Evolutionary conservation across 2,888 invertebrate species (phyloP), one percentile per base, ranked within the genome.

Genomic region (Salpingus planirostris): DNA sequence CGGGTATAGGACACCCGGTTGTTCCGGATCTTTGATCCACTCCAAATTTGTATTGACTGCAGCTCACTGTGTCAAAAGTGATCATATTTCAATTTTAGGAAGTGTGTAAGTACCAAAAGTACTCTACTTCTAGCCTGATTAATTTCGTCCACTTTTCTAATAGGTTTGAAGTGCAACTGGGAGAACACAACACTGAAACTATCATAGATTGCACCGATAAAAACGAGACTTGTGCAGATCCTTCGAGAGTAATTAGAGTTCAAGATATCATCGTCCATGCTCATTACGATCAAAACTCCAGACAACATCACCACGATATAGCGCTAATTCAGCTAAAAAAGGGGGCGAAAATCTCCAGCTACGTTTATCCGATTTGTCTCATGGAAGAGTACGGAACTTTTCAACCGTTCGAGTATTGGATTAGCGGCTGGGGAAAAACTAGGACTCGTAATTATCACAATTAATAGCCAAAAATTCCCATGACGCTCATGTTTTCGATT

Each of bases 351-450:
- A 36, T 59, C 53, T 18, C 41, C 56, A 59, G 57, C 25, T 61
- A 44, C 37, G 56, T 64, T 12, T 50, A 50, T 29, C 62, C 63
- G 0, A 59, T 65, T 30, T 65, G 65, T 39, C 40, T 65, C 15
- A n/a, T n/a, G n/a, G n/a, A n/a, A n/a, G 33, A 37, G 13, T 37
- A 29, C 4, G 35, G 50, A 10, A 11, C 29, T 25, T 12, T 21
- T 2, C 7, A 40, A 10, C 27, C 37, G 8, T 31, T 30, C 2
- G 47, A 43, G 21, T 59, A 57, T 33, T 50, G 44, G 31, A 55
- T 68, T 2, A 67, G 71, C 4, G 74, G 74, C 0, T 74, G 74
- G 73, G 73, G 74, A 1, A 65, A 62, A 22, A 64, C 67, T 13
- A 66, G 66, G 46, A 51, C 48, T 2, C 52, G 61, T 38, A 49